phyloP scores from a whole-genome alignment of 2,888 invertebrate genomes.

The Cheilosia soror region DNA sequence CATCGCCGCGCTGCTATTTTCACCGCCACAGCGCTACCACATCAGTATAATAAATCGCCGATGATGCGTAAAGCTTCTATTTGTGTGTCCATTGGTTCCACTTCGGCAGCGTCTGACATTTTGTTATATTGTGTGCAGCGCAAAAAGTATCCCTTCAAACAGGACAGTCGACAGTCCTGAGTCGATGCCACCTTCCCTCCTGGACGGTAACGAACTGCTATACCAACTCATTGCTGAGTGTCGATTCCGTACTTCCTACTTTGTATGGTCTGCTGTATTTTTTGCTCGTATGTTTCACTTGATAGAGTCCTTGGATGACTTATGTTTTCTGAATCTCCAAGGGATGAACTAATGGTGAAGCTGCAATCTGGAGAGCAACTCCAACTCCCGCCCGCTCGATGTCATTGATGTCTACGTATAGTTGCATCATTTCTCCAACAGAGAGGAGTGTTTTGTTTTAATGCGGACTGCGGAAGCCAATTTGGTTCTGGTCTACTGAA shows the following conservation, averaged over 20 bases:
- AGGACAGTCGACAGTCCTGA: neutral
- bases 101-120: conserved; percentile 63
- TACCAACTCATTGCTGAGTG: conserved; percentile 60
- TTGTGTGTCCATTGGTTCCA: conserved; percentile 73
- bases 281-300: conserved; percentile 49
- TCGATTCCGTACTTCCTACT: conserved; percentile 57
- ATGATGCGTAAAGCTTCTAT: conserved; percentile 73
- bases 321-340: conserved; percentile 64
- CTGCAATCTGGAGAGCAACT: neutral
- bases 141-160: conserved; percentile 53
- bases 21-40: conserved; percentile 19
- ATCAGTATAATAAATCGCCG: conserved; percentile 68
- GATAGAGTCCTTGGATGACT: conserved; percentile 69
- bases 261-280: conserved; percentile 44
- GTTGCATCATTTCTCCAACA: conserved; percentile 52
- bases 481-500: conserved; percentile 73
- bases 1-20: neutral
- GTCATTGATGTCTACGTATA: conserved; percentile 56
- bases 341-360: conserved; percentile 18
- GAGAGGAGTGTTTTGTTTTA: conserved; percentile 70
- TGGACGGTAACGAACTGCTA: conserved; percentile 33
- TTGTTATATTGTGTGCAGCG: conserved; percentile 49
- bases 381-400: conserved; percentile 8
- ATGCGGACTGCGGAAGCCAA: conserved; percentile 73
- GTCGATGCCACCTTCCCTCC: neutral